A percentile compares a stretch with the other conserved stretches of the same genome.
Evolutionary conservation across 2,113 vertebrate genomes (phyloP).

Genomic region (Pedionomus torquatus): DNA sequence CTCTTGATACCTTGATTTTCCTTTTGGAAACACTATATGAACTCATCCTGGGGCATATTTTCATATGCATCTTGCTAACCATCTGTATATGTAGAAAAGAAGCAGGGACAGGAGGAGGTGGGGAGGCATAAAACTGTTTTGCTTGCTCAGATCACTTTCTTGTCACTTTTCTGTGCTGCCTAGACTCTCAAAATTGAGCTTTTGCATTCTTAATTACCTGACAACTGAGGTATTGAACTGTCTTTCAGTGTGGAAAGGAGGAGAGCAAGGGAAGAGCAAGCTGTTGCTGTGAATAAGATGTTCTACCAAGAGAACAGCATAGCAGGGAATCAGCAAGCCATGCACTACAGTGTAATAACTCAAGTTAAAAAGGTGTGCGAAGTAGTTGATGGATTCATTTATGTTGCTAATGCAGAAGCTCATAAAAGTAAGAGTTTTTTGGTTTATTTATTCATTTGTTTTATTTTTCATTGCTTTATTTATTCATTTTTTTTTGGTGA

Average conservation of each 20-base stretch:
- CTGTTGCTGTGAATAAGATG: slow-evolving; percentile 84
- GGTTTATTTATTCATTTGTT: neutral
- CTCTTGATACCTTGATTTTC: neutral
- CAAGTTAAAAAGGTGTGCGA: slow-evolving; percentile 89
- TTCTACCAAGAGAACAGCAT: slow-evolving; percentile 75
- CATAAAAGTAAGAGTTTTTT: slow-evolving; percentile 77
- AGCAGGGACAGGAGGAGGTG: accelerated
- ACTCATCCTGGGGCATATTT: neutral
- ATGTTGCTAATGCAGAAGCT: slow-evolving; percentile 89
- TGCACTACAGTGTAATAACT: slow-evolving; percentile 79
- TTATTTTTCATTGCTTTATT: neutral
- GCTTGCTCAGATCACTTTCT: neutral
- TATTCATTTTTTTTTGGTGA: neutral
- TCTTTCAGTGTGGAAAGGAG: slow-evolving; percentile 86
- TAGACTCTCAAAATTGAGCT: neutral
- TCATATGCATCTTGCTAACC: neutral
- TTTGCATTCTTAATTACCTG: neutral
- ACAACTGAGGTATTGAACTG: neutral
- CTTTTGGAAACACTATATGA: neutral
- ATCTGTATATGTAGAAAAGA: neutral
- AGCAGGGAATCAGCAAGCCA: slow-evolving; percentile 63
- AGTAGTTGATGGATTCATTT: slow-evolving; percentile 92
- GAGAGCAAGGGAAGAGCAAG: slow-evolving; percentile 82
- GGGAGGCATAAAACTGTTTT: neutral
- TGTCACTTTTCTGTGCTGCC: neutral